These are phyloP conservation scores for Anarhynchus alexandrinus DNA, from an alignment of 2,113 vertebrate species.

Conservation along the genomic window DNA sequence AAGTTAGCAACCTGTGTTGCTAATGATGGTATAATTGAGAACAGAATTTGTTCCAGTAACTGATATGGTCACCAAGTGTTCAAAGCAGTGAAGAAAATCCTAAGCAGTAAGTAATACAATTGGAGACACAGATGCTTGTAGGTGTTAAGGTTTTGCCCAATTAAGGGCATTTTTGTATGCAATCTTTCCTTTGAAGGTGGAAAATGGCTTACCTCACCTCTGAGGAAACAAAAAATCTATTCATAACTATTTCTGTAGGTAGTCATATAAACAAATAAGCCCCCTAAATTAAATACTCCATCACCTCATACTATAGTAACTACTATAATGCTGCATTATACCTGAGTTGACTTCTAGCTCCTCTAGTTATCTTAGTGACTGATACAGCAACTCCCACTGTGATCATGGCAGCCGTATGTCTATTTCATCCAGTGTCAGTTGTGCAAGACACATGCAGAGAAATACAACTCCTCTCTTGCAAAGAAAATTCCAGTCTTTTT, in stretches of 20 bases:
- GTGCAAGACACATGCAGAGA: background rate
- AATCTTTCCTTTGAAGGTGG: background rate
- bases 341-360: background rate
- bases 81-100: background rate
- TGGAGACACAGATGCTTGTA: background rate
- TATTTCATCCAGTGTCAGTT: background rate
- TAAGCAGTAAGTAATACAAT: background rate
- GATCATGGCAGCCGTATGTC: background rate
- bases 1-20: background rate
- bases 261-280: background rate
- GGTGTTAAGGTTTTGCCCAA: background rate
- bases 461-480: background rate
- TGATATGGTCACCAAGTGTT: background rate
- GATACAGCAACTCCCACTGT: background rate
- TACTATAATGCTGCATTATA: background rate
- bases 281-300: background rate
- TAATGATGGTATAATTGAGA: background rate
- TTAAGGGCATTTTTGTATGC: background rate
- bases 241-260: background rate
- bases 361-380: background rate
- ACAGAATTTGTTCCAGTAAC: background rate
- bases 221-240: background rate
- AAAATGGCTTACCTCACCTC: background rate
- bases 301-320: background rate
- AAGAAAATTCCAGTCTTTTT: background rate